These are phyloP conservation scores for Chaitophorus viminalis DNA, from an alignment of 2,888 invertebrate species.

Conservation along the genomic window DNA sequence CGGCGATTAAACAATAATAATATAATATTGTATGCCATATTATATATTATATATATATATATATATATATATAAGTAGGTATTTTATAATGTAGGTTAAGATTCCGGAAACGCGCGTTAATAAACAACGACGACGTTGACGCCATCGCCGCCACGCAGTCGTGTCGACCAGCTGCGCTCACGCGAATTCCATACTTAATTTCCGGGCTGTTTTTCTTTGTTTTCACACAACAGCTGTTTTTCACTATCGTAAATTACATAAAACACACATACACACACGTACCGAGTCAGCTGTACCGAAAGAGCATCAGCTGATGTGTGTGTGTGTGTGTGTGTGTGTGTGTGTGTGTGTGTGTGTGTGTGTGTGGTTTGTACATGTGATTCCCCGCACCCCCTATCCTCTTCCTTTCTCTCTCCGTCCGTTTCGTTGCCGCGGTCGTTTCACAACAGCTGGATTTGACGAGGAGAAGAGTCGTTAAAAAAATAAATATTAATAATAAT, in stretches of 20 bases:
- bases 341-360: background rate
- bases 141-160: background rate
- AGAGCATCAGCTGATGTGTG: conserved; percentile 48
- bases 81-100: conserved; percentile 34
- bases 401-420: background rate
- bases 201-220: conserved; percentile 53
- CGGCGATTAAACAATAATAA: too few relatives aligned
- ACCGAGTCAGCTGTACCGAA: conserved; percentile 51
- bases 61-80: background rate
- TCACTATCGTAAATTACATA: conserved; percentile 41
- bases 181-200: conserved; percentile 44
- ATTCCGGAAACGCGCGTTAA: conserved; percentile 53
- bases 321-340: background rate
- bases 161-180: conserved; percentile 22
- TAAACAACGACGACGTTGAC: background rate
- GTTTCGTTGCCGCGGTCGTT: background rate
- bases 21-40: too few relatives aligned
- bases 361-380: too few relatives aligned
- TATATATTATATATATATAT: too few relatives aligned
- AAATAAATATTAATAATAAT: conserved; percentile 29
- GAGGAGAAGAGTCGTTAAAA: conserved; percentile 57
- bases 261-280: background rate
- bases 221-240: conserved; percentile 58
- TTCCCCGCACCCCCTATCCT: too few relatives aligned
- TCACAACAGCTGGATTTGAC: conserved; percentile 49